Evolutionary conservation across 2,113 vertebrate species (phyloP).

Genomic region (Sander lucioperca): DNA sequence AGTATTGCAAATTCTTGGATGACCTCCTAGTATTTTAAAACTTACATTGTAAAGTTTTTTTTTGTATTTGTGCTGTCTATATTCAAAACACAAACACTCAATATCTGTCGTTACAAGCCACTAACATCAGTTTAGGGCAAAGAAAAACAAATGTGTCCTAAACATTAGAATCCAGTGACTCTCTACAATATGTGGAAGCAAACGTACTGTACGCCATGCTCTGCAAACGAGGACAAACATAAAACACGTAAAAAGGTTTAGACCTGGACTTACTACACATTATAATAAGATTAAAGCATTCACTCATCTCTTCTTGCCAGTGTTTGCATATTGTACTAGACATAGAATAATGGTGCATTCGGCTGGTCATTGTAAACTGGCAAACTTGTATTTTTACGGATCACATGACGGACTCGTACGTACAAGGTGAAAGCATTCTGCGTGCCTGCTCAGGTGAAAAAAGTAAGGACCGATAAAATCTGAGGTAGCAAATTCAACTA

Average conservation of each 20-base stretch:
- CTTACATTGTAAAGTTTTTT: conserved; percentile 33
- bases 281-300: conserved; percentile 57
- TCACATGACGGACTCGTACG: conserved; percentile 42
- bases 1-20: background rate
- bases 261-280: conserved; percentile 50
- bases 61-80: conserved; percentile 32
- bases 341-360: conserved; percentile 72
- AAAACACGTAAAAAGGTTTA: conserved; percentile 40
- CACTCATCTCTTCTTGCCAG: conserved; percentile 67
- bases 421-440: conserved; percentile 64
- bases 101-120: background rate
- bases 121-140: conserved; percentile 31
- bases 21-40: conserved; percentile 5
- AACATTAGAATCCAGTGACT: conserved; percentile 35
- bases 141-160: conserved; percentile 4
- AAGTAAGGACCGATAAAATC: conserved; percentile 67
- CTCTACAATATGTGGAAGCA: conserved; percentile 31
- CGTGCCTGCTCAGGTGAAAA: conserved; percentile 49
- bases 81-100: conserved; percentile 11
- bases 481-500: conserved; percentile 81
- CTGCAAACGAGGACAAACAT: conserved; percentile 43
- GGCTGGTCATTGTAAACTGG: conserved; percentile 74
- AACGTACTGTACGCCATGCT: conserved; percentile 23
- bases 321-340: conserved; percentile 83
- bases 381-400: conserved; percentile 61